Base-by-base conservation (phyloP, 2,888 invertebrate species). In the Agapostemon virescens region DNA sequence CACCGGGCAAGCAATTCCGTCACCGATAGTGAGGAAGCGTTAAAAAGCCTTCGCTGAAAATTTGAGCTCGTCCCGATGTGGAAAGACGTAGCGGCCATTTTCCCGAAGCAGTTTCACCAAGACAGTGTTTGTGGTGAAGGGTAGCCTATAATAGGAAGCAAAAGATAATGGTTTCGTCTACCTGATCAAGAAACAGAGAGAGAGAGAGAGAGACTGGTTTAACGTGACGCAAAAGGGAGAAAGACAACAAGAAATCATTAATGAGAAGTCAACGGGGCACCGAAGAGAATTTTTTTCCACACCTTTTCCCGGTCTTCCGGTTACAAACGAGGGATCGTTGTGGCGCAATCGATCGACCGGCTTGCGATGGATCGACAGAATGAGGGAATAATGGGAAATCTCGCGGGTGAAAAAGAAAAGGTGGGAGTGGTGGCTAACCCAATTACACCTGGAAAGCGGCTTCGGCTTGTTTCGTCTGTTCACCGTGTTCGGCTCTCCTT, bases 191-290 rank as follows among this genome's bases (percentile, higher is more conserved):
- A 79, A 68, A 74, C 67, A 82, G 63, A 64, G 67, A 73, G 69
- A 73, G n/a, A n/a, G n/a, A 40, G 11, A 13, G 1, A 1, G 11
- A 6, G 40, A 40, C 11, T 40, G 40, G 15, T 15, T 26, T 1
- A 58, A 40, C 26, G 73, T 74, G 61, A 67, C 38, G 70, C 30
- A 71, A n/a, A n/a, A n/a, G n/a, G n/a, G n/a, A 83, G 80, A 82
- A 75, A 64, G 78, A 81, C 74, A 84, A 74, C 80, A n/a, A n/a
- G n/a, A n/a, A n/a, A n/a, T 81, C 86, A 86, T 86, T 87, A 86
- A 77, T 79, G 77, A 26, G 72, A 69, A 85, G 76, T 69, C 74
- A 81, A 81, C 74, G 79, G n/a, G 33, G 58, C 69, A 61, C 71
- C 23, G 55, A 45, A 75, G 76, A 70, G 73, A 81, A 83, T 81